phyloP scores from a whole-genome alignment of 2,797 vertebrate species.

The Notamacropus eugenii region DNA sequence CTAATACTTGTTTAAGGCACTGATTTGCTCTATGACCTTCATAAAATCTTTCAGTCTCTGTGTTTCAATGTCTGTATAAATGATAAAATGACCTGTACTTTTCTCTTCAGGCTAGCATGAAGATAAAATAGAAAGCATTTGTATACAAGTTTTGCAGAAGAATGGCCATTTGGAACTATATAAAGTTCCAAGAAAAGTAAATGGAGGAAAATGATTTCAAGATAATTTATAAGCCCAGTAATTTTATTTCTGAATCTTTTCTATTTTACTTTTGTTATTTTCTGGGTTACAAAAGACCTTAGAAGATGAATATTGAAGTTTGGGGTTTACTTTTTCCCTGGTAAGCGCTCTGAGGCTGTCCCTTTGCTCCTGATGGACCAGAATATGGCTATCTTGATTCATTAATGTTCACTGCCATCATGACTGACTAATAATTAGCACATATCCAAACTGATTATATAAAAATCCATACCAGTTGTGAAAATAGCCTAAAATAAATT shows the following conservation, averaged over 20 bases:
- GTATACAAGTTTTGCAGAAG: neutral
- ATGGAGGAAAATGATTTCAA: constrained; percentile 48
- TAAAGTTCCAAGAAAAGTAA: constrained; percentile 51
- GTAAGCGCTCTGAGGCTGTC: constrained; percentile 34
- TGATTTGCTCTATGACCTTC: constrained; percentile 20
- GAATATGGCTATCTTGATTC: constrained; percentile 56
- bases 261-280: constrained; percentile 17
- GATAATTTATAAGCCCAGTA: constrained; percentile 50
- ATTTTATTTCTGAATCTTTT: neutral
- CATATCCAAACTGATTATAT: constrained; percentile 52
- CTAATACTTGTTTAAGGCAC: neutral
- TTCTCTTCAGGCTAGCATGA: constrained; percentile 25
- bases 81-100: neutral
- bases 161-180: constrained; percentile 41
- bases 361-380: constrained; percentile 46
- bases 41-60: constrained; percentile 32
- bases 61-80: neutral
- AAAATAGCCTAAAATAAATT: constrained; percentile 60
- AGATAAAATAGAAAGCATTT: constrained; percentile 18
- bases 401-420: constrained; percentile 53
- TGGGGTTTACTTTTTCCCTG: constrained; percentile 19
- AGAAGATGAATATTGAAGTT: constrained; percentile 43
- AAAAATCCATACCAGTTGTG: constrained; percentile 46
- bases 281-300: constrained; percentile 45
- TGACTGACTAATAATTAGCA: constrained; percentile 40